Percentiles rank a stretch among this genome's conserved stretches.
Conservation (phyloP, 2,797 vertebrate genomes). For the Chaenodraco wilsoni region DNA sequence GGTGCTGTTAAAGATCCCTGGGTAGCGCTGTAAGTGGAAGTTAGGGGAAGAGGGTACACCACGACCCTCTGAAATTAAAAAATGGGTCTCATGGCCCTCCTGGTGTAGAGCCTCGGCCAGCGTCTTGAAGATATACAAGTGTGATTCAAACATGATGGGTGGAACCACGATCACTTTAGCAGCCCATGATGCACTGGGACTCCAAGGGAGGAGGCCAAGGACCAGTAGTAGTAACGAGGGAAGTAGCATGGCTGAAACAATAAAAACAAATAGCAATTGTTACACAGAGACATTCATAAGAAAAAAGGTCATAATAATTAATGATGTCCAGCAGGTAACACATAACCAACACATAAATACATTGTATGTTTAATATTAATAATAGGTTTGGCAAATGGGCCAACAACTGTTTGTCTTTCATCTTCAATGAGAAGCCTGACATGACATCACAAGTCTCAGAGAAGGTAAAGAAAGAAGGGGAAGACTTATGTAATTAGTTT, state of each 20-base stretch:
- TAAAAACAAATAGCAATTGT: conserved; percentile 9
- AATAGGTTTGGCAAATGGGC: not conserved
- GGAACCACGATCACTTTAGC: conserved; percentile 97
- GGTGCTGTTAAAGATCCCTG: conserved; percentile 97
- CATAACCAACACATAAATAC: not conserved
- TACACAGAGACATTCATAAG: conserved; percentile 2
- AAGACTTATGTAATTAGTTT: not conserved
- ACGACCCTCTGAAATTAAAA: conserved; percentile 95
- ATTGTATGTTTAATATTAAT: not conserved
- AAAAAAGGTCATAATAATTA: not conserved
- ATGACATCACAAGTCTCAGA: not conserved
- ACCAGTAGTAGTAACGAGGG: conserved; percentile 82
- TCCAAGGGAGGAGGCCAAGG: conserved; percentile 82
- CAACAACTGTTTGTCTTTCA: not conserved
- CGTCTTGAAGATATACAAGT: conserved; percentile 99
- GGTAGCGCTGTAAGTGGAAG: conserved; percentile 93
- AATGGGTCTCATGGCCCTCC: conserved; percentile 93
- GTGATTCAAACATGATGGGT: conserved; percentile 99
- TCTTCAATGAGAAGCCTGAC: not conserved
- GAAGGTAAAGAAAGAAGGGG: conserved; percentile 1
- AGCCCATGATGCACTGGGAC: conserved; percentile 84
- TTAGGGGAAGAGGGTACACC: conserved; percentile 90
- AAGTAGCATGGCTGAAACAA: conserved; percentile 91
- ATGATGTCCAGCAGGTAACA: not conserved
- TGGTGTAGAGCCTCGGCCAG: conserved; percentile 91